These are phyloP conservation scores for Hydriomena furcata DNA, from an alignment of 2,888 invertebrate genomes.

Conservation along the genomic window DNA sequence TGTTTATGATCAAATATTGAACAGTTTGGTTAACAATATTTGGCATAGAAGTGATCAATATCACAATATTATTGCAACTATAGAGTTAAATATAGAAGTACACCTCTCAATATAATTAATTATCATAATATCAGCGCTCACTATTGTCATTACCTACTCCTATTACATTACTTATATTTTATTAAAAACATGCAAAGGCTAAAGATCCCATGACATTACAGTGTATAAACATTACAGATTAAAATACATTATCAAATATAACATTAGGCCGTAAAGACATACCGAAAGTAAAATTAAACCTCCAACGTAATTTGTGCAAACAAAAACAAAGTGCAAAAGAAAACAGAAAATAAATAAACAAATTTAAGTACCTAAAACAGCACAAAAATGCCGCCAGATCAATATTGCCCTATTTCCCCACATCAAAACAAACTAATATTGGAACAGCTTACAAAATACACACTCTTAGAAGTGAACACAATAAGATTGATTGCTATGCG, in stretches of 20 bases:
- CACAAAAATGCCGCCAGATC: conserved; percentile 25
- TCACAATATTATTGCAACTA: conserved; percentile 41
- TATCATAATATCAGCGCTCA: conserved; percentile 36
- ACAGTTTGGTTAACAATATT: conserved; percentile 48
- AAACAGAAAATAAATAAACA: conserved; percentile 44
- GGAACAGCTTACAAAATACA: conserved; percentile 36
- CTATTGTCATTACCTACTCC: conserved; percentile 38
- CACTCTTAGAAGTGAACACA: conserved; percentile 52
- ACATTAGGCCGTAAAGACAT: conserved; percentile 48
- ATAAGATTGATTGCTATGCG: conserved; percentile 47
- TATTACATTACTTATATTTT: conserved; percentile 36
- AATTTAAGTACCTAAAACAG: conserved; percentile 49
- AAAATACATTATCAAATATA: conserved; percentile 33
- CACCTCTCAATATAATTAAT: conserved; percentile 27
- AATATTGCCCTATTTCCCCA: conserved; percentile 8
- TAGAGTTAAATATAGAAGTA: too few relatives aligned
- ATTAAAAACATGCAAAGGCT: conserved; percentile 35
- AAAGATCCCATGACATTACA: conserved; percentile 30
- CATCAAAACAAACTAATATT: conserved; percentile 31
- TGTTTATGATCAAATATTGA: conserved; percentile 41
- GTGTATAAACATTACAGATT: conserved; percentile 32
- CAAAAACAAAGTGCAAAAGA: conserved; percentile 51
- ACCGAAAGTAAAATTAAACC: conserved; percentile 35
- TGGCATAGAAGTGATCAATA: conserved; percentile 44
- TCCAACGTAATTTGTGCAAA: conserved; percentile 48